Conservation (phyloP, 2,113 vertebrate genomes). For the Taxidea taxus region DNA sequence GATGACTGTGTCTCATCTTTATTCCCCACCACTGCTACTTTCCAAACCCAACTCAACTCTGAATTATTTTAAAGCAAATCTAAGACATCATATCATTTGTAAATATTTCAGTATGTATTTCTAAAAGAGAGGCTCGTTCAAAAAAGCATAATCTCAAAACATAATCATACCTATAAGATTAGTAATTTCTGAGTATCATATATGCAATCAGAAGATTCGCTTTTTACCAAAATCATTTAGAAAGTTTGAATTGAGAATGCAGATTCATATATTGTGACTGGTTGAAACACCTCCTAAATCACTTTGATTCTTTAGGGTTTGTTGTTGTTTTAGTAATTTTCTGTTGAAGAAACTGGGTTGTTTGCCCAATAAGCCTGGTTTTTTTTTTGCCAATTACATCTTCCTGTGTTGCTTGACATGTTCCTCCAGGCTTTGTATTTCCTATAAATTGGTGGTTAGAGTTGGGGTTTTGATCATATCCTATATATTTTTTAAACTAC, state of each 20-base stretch:
- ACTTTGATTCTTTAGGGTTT: neutral
- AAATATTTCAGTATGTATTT: constrained; percentile 27
- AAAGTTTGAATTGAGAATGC: neutral
- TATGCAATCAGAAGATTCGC: neutral
- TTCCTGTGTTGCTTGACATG: neutral
- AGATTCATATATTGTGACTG: neutral
- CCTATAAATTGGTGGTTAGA: neutral
- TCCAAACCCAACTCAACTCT: neutral
- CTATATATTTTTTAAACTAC: neutral
- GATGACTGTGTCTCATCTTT: neutral
- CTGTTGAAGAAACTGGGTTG: neutral
- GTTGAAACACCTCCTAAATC: neutral
- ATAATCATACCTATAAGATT: neutral
- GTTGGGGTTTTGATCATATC: neutral
- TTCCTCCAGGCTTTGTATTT: neutral
- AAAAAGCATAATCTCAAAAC: neutral
- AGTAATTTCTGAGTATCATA: constrained; percentile 22
- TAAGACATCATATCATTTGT: neutral
- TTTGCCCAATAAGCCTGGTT: neutral
- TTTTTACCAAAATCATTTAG: constrained; percentile 35
- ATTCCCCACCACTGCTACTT: neutral
- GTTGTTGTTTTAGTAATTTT: neutral
- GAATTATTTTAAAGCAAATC: constrained; percentile 9
- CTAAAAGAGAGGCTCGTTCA: neutral
- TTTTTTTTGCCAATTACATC: neutral